These are phyloP conservation scores for Hepsetus odoe DNA, from an alignment of 2,113 vertebrate genomes.

Conservation along the genomic window DNA sequence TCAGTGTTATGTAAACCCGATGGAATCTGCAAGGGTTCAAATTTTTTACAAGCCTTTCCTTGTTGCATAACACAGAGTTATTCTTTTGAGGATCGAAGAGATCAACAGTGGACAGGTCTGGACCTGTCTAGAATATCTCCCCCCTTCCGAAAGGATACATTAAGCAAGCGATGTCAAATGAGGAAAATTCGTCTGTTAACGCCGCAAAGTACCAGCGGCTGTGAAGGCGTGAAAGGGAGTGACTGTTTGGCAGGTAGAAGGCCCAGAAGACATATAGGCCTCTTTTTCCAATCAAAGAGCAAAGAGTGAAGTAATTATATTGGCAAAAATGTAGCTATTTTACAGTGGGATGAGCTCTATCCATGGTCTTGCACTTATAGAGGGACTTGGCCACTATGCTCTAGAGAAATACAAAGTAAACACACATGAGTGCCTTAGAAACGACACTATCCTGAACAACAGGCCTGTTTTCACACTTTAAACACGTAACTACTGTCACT, in stretches of 20 bases:
- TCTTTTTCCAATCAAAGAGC: too few species aligned
- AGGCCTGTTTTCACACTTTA: too few species aligned
- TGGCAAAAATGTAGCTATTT: too few species aligned
- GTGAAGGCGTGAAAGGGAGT: neutral
- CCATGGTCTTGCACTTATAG: too few species aligned
- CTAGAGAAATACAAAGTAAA: too few species aligned
- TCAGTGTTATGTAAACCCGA: conserved; percentile 10
- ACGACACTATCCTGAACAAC: too few species aligned
- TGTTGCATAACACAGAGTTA: conserved; percentile 5
- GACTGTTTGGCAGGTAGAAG: neutral
- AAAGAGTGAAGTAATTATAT: too few species aligned
- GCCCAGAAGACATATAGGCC: neutral
- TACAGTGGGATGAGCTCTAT: too few species aligned
- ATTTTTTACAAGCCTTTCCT: neutral
- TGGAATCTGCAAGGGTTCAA: conserved; percentile 44
- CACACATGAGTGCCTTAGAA: too few species aligned
- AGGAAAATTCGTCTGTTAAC: neutral
- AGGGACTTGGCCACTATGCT: too few species aligned
- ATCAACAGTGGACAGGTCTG: conserved; percentile 38
- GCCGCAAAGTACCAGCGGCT: neutral
- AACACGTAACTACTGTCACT: too few species aligned
- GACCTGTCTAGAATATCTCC: conserved; percentile 4
- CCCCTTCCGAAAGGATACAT: neutral
- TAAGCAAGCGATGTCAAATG: neutral
- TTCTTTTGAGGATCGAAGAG: conserved; percentile 41